phyloP scores from a whole-genome alignment of 2,113 vertebrate species.

The Amblyopsis rosae region DNA sequence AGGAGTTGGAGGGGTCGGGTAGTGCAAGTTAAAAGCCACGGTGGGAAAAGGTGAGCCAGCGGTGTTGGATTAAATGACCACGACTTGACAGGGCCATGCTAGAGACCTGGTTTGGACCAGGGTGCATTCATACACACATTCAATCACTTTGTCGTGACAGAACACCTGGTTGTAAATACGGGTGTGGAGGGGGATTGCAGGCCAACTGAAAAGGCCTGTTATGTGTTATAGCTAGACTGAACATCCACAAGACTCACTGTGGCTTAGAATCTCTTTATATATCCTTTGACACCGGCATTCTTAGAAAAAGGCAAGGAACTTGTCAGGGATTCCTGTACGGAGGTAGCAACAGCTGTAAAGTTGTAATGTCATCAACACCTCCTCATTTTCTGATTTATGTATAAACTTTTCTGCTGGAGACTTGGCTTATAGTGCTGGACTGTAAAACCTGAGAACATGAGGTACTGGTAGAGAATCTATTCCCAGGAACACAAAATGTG shows the following conservation, averaged over 20 bases:
- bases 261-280: constrained; percentile 32
- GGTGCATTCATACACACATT: constrained; percentile 18
- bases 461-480: constrained; percentile 25
- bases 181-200: constrained; percentile 46
- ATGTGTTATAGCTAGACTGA: constrained; percentile 20
- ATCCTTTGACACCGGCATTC: constrained; percentile 36
- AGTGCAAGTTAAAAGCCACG: not conserved
- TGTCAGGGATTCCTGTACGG: constrained; percentile 16
- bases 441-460: constrained; percentile 37
- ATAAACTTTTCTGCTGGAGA: constrained; percentile 1
- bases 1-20: constrained; percentile 6
- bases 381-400: constrained; percentile 21
- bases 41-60: constrained; percentile 22
- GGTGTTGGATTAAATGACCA: constrained; percentile 13
- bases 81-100: constrained; percentile 28
- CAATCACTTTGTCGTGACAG: constrained; percentile 13
- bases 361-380: constrained; percentile 20
- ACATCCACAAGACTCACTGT: constrained; percentile 12
- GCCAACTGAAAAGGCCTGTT: constrained; percentile 54
- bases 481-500: constrained; percentile 31
- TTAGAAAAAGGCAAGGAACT: constrained; percentile 33
- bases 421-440: constrained; percentile 21
- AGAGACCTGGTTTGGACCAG: constrained; percentile 32
- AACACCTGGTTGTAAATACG: constrained; percentile 22
- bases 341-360: constrained; percentile 24